Base-by-base conservation (phyloP, 2,113 vertebrate genomes). In the Oostethus manadensis region DNA sequence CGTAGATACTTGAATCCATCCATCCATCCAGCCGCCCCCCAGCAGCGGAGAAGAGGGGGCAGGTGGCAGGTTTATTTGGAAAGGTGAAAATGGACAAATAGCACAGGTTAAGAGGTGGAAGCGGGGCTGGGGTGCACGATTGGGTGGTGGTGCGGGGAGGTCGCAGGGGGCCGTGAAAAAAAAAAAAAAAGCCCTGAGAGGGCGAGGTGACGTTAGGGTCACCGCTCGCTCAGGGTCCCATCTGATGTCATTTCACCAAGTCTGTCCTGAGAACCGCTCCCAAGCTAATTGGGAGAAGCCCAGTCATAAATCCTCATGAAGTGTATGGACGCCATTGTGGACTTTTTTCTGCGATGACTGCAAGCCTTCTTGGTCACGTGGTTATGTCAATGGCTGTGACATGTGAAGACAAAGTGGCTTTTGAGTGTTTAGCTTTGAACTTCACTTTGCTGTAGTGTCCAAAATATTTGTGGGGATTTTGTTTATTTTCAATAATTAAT, bases 231-330 rank as follows among this genome's bases (percentile, higher is more conserved):
- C 78, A 84, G 81, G 74, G 74, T 87, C 84, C 72, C 71, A 29
- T 77, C 65, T 83, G 84, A 89, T 86, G 84, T 84, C 80, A 86
- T 70, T 66, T 74, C 64, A 84, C 74, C 73, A 66, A 76, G 70
- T 70, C 78, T 71, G 79, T 81, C 84, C 71, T 84, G 80, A 87
- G 88, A 89, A 90, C 89, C 80, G 90, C 89, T 85, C 6, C 13
- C 68, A 84, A 91, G 89, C 92, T 89, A 90, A 92, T 89, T 86
- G 87, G 83, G 79, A 77, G 87, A 90, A 89, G 84, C 59, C 18
- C 73, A 82, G 85, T 84, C 77, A 89, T 93, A 93, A 89, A 93
- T 86, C 71, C 59, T 81, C 76, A 66, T 86, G 17, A 79, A 83
- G 89, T 86, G 70, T 86, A 51, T 83, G 74, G 84, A 84, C 75